Conservation (phyloP, 2,113 vertebrate genomes). For the Dunckerocampus dactyliophorus region DNA sequence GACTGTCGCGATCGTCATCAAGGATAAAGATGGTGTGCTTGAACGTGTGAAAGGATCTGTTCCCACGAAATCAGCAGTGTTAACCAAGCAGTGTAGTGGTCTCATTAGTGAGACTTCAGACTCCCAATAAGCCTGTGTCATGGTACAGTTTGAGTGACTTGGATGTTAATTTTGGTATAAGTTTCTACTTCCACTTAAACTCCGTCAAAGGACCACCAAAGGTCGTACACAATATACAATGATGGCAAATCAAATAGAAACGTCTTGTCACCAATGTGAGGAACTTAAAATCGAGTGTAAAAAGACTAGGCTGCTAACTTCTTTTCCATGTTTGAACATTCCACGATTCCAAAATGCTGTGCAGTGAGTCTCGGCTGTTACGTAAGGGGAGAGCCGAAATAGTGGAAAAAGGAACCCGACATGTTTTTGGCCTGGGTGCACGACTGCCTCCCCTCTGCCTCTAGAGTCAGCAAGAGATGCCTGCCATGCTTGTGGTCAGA, state of each 20-base stretch:
- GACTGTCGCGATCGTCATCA: no score
- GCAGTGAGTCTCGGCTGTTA: conserved; percentile 9
- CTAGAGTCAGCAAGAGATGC: conserved; percentile 41
- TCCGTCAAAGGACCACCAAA: no score
- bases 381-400: conserved; percentile 16
- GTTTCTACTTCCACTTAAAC: no score
- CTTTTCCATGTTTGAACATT: conserved; percentile 17
- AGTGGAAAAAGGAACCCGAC: conserved; percentile 4
- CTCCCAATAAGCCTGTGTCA: no score
- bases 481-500: conserved; percentile 58
- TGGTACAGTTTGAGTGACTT: no score
- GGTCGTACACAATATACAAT: background rate
- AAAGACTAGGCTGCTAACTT: background rate
- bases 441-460: conserved; percentile 10
- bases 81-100: no score
- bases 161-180: no score
- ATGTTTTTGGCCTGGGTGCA: conserved; percentile 9
- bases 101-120: no score
- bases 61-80: no score
- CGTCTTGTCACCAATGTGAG: background rate
- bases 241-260: background rate
- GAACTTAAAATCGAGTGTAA: background rate
- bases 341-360: background rate
- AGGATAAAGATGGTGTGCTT: no score
- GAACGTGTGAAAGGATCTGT: no score